Percentiles rank a stretch among this genome's conserved stretches.
phyloP scores from a whole-genome alignment of 2,113 vertebrate species.

The Prietella phreatophila region DNA sequence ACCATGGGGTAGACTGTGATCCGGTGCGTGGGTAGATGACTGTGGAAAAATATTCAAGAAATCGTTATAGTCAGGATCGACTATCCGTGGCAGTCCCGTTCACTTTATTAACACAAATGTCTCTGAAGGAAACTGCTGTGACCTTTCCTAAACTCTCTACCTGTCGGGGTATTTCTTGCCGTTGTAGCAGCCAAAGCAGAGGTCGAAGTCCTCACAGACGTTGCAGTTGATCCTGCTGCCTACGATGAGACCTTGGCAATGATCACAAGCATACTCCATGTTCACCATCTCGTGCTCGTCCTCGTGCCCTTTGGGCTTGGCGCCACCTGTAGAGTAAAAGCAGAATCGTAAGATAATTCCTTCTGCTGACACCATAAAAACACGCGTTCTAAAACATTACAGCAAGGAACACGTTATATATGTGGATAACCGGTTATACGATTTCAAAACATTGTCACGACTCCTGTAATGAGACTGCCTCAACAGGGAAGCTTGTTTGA shows the following conservation, averaged over 20 bases:
- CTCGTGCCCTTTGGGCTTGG: constrained; percentile 93
- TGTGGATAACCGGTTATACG: not conserved
- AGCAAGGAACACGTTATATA: not conserved
- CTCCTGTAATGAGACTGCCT: not conserved
- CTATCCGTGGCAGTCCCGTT: not conserved
- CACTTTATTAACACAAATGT: not conserved
- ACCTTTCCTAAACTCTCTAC: constrained; percentile 61
- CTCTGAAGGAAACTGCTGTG: not conserved
- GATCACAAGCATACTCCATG: constrained; percentile 95
- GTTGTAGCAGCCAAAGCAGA: constrained; percentile 95
- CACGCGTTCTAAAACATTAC: not conserved
- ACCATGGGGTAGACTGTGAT: constrained; percentile 93
- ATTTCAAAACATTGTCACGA: not conserved
- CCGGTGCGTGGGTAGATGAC: constrained; percentile 92
- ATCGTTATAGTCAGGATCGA: not conserved
- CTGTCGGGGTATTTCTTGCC: constrained; percentile 93
- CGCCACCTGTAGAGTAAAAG: constrained; percentile 77
- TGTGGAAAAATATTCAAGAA: constrained; percentile 54
- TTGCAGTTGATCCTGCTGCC: constrained; percentile 95
- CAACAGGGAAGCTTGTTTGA: not conserved
- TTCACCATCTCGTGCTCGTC: constrained; percentile 98
- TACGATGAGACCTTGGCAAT: constrained; percentile 95
- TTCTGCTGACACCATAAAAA: not conserved
- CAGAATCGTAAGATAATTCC: not conserved
- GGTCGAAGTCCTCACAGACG: constrained; percentile 94